Percentiles rank a stretch among this genome's conserved stretches.
Evolutionary conservation across 2,113 vertebrate genomes (phyloP).

Genomic region (Scalopus aquaticus): DNA sequence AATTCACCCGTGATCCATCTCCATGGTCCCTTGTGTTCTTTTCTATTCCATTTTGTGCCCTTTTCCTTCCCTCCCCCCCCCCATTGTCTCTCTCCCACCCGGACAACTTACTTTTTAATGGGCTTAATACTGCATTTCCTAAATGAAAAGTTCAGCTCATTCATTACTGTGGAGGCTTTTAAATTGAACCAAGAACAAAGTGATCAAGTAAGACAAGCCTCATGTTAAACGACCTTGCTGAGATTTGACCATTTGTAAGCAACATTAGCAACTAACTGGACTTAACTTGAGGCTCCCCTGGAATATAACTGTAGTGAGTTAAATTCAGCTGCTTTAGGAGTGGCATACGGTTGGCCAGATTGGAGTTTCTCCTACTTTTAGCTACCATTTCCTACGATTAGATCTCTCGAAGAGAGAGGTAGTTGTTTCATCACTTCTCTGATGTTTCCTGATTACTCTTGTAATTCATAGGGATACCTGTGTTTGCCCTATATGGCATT

Average conservation of each 20-base stretch:
- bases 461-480: conserved; percentile 90
- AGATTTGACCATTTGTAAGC: neutral
- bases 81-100: too few species aligned
- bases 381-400: neutral
- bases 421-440: neutral
- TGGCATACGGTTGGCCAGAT: too few species aligned
- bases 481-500: conserved; percentile 98
- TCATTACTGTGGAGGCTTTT: neutral
- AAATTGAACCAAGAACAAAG: neutral
- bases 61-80: too few species aligned
- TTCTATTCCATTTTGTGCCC: too few species aligned
- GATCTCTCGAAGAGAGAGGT: neutral
- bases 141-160: neutral
- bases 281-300: neutral
- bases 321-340: neutral
- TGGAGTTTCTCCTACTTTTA: neutral
- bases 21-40: too few species aligned
- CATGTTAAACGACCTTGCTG: neutral
- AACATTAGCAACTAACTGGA: neutral
- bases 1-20: too few species aligned
- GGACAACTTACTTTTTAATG: neutral
- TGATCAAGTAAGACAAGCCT: neutral
- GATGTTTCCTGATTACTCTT: neutral
- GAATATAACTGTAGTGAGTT: neutral
- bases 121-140: neutral